Evolutionary conservation across 2,888 invertebrate species (phyloP), one percentile per base, ranked within the genome.

Genomic region (Protodeltote pygarga): DNA sequence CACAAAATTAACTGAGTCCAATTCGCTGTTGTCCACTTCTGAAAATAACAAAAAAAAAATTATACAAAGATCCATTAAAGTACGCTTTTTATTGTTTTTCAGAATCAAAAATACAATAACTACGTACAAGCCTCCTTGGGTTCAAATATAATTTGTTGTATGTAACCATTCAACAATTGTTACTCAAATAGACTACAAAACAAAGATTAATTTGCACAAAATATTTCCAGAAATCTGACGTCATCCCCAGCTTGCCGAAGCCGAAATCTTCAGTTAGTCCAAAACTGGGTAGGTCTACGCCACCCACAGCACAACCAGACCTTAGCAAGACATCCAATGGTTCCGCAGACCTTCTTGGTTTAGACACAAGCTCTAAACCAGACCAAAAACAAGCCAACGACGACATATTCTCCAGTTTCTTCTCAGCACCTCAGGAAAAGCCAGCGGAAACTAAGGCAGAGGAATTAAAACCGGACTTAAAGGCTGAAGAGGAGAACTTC

Each of bases 401-500:
- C 59, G 96, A 96, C 75, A 94, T 94, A 59, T 96, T 96, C 86
- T 95, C 95, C 51, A 94, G 94, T 61, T 96, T 96, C 83, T 89
- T 96, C 76, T 95, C 95, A 11, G 95, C 95, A 14, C 92, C 94
- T 1, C 86, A 87, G 46, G 90, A 90, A 29, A 85, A 86, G 51
- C 82, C 85, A 11, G 52, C 52, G 3, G 80, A 83, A 9, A 83
- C 82, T 45, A 88, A 80, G 54, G 74, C 74, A 0, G 81, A 78
- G 50, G 82, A 87, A 49, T 57, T 67, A 0, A 91, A 91, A 62
- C 70, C 88, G 0, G 93, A 93, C 47, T 84, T 95, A 52, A 95
- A 96, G 73, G 94, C 95, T 3, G 97, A 97, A 79, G 97, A 98
- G 79, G 97, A 97, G 71, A 96, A 95, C 84, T 96, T 97, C 92